phyloP scores from a whole-genome alignment of 2,888 invertebrate species.

The Melikaiella ostensackeni region DNA sequence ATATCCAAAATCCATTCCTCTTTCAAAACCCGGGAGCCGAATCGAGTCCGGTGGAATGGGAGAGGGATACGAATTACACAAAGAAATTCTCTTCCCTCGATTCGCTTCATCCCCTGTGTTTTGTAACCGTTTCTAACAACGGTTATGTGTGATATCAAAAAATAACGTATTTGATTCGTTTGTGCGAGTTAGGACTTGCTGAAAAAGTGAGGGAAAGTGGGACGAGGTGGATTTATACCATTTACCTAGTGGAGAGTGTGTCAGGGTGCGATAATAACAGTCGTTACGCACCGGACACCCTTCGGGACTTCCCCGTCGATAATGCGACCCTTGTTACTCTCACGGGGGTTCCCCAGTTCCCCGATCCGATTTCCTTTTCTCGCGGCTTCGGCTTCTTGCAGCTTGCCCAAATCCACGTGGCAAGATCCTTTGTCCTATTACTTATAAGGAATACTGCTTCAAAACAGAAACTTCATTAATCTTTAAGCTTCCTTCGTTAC shows the following conservation, averaged over 20 bases:
- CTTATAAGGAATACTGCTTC: slow-evolving; percentile 7
- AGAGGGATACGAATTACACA: slow-evolving; percentile 51
- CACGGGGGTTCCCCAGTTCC: slow-evolving; percentile 26
- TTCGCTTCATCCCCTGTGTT: slow-evolving; percentile 36
- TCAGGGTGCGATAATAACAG: slow-evolving; percentile 40
- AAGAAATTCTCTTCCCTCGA: slow-evolving; percentile 48
- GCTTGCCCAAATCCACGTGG: slow-evolving; percentile 27
- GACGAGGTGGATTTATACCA: slow-evolving; percentile 30
- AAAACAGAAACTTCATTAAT: not conserved
- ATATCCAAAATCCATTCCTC: slow-evolving; percentile 56
- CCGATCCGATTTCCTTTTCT: slow-evolving; percentile 20
- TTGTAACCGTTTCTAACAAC: slow-evolving; percentile 53
- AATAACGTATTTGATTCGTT: slow-evolving; percentile 38
- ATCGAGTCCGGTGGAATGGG: slow-evolving; percentile 48
- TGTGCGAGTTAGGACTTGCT: slow-evolving; percentile 6
- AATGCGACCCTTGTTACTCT: slow-evolving; percentile 35
- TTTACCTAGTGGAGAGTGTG: slow-evolving; percentile 18
- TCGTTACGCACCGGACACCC: slow-evolving; percentile 36
- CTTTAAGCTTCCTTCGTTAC: not conserved
- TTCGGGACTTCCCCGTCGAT: slow-evolving; percentile 9
- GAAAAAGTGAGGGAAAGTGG: slow-evolving; percentile 23
- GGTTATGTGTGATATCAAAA: slow-evolving; percentile 48
- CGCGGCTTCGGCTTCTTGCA: not conserved
- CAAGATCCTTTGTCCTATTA: slow-evolving; percentile 6
- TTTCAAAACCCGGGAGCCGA: slow-evolving; percentile 56